phyloP scores from a whole-genome alignment of 2,797 vertebrate genomes.

The Pangasius sanitwongsei region DNA sequence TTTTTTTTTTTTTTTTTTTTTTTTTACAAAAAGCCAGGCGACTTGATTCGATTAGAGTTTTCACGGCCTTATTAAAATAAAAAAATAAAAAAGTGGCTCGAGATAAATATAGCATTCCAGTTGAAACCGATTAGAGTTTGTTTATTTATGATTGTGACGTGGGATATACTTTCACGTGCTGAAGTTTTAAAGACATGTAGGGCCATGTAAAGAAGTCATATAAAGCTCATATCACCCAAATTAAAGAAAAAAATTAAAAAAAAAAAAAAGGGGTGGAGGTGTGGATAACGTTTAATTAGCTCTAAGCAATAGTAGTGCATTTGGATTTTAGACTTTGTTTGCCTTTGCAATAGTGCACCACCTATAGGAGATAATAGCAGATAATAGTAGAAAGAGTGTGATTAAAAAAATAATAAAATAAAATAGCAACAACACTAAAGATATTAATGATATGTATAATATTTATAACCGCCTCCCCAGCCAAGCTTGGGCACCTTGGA shows the following conservation, averaged over 20 bases:
- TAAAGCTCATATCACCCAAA: background rate
- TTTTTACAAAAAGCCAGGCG: too few relatives aligned
- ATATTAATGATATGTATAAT: background rate
- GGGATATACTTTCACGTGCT: background rate
- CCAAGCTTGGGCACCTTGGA: background rate
- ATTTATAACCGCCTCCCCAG: background rate
- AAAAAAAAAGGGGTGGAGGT: rapidly evolving
- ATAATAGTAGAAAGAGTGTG: background rate
- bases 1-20: too few relatives aligned
- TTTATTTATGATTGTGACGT: slow-evolving; percentile 8
- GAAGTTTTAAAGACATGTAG: slow-evolving; percentile 11
- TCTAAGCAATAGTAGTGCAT: background rate
- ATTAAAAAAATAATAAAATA: background rate
- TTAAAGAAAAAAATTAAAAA: background rate
- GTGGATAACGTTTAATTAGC: background rate
- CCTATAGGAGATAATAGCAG: background rate
- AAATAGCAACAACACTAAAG: background rate
- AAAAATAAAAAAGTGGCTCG: background rate
- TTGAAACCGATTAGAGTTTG: slow-evolving; percentile 13
- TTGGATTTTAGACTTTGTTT: background rate
- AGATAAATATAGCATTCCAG: background rate
- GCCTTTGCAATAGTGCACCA: background rate
- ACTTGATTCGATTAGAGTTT: background rate
- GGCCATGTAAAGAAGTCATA: background rate
- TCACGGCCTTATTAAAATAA: background rate